Base-by-base conservation (phyloP, 2,113 vertebrate species). In the Thryonomys swinderianus region DNA sequence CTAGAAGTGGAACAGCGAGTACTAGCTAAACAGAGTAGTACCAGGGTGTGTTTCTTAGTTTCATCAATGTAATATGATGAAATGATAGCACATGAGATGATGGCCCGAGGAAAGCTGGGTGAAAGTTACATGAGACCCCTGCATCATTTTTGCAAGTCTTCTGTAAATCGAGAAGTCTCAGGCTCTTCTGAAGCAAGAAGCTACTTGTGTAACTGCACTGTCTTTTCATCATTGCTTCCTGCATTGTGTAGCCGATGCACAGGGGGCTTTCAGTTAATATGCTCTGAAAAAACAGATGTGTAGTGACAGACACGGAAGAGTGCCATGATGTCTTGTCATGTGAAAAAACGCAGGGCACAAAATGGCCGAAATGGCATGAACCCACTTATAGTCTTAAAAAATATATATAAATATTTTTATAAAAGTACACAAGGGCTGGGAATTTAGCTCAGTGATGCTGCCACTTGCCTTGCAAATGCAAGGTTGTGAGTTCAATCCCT, bases 121-220 rank as follows among this genome's bases (percentile, higher is more conserved):
- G 37, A 74, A 71, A 51, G 37, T 6, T 40, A 27, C 53, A 6
- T 30, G 84, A 57, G 81, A 92, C 71, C 61, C 48, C 67, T 42
- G 64, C 53, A 27, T 88, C n/a, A 55, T 55, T 90, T 90, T 55
- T 95, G 67, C 61, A 93, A 51, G 6, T 57, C 81, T 67, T 87
- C 57, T 48, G 5, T 85, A 69, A 85, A 27, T 66, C 12, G 51
- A 51, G 88, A 85, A 67, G 40, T 37, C 4, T 2, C 78, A 73
- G 82, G 86, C 82, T 66, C 73, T 74, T 83, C 53, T 53, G 67
- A 85, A 48, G 51, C 5, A 40, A 67, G 80, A 85, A 40, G 4
- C 5, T 5, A 37, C 27, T 32, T 34, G 14, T 67, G 7, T 53
- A 27, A 92, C 57, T 34, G 2, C 2, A 76, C 73, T n/a, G 14